Evolutionary conservation across 2,888 invertebrate genomes (phyloP), one percentile per base, ranked within the genome.

Genomic region (Saturnia pavonia): DNA sequence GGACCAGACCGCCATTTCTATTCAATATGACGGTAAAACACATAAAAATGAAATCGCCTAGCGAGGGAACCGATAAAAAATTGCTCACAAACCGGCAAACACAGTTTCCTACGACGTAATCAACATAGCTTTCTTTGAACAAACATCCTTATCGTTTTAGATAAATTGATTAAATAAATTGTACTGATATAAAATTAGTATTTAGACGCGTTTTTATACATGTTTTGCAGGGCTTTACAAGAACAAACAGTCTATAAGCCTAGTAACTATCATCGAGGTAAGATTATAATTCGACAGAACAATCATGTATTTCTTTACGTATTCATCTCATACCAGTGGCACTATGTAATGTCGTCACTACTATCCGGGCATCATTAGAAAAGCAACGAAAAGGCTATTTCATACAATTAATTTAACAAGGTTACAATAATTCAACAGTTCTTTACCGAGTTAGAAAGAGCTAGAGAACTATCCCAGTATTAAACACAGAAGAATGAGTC

Each of bases 21-120:
- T 65, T 65, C 65, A 65, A 65, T 65, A 65, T 65, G 40, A 40
- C 65, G 40, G n/a, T 65, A 40, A 60, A 60, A 65, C 40, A 34
- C 57, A 57, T 57, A 57, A 57, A 57, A 57, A 57, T 57, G 25
- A 57, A 57, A 12, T 25, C 57, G 57, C 25, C 57, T 57, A 57
- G 57, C 16, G 25, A 25, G 25, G 25, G 25, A 25, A 25, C 57
- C 22, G 57, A 57, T 57, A 57, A 57, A 57, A 57, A 57, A 57
- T 57, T 57, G 57, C 25, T 19, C 9, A 57, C 25, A 57, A 57
- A 57, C 22, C 57, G 25, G 25, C 57, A 57, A 57, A 57, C 25
- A 57, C 1, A 7, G 22, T 57, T 57, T 22, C 57, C 57, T 57
- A 25, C 25, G 7, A 25, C 4, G 11, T 25, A 7, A 16, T 57